These are phyloP conservation scores for Drosophila percnosoma DNA, from an alignment of 2,888 invertebrate species.

Conservation along the genomic window DNA sequence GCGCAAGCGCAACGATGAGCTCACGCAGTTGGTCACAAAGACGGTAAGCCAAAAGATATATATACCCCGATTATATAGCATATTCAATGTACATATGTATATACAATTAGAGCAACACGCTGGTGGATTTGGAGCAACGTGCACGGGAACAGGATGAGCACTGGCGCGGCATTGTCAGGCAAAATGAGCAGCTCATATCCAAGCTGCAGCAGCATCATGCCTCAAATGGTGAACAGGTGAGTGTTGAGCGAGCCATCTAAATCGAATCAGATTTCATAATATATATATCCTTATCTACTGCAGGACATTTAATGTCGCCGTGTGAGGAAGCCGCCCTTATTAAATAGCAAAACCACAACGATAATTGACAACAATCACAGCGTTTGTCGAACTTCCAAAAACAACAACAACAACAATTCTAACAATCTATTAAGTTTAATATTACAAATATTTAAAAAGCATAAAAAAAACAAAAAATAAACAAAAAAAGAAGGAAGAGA, in stretches of 20 bases:
- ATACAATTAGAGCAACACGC: constrained; percentile 80
- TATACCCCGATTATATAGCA: background rate
- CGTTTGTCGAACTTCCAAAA: constrained; percentile 72
- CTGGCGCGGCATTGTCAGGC: constrained; percentile 83
- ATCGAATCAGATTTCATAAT: background rate
- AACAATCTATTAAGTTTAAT: constrained; percentile 78
- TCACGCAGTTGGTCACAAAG: constrained; percentile 91
- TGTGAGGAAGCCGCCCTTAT: constrained; percentile 19
- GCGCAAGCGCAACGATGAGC: constrained; percentile 88
- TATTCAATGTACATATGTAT: background rate
- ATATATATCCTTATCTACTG: constrained; percentile 22
- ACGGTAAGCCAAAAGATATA: constrained; percentile 88
- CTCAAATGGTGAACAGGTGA: constrained; percentile 83
- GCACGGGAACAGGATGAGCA: constrained; percentile 84
- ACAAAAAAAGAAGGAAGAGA: constrained; percentile 36
- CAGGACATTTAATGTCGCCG: constrained; percentile 84
- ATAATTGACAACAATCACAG: constrained; percentile 62
- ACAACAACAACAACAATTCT: constrained; percentile 71
- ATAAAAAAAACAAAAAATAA: constrained; percentile 10
- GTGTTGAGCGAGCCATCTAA: background rate
- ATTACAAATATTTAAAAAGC: constrained; percentile 45
- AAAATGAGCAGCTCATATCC: constrained; percentile 83
- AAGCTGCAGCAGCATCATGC: constrained; percentile 81
- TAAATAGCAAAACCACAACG: constrained; percentile 64
- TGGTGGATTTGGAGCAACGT: constrained; percentile 83